Conservation (phyloP, 2,113 vertebrate genomes). For the Cercopithecus mona region DNA sequence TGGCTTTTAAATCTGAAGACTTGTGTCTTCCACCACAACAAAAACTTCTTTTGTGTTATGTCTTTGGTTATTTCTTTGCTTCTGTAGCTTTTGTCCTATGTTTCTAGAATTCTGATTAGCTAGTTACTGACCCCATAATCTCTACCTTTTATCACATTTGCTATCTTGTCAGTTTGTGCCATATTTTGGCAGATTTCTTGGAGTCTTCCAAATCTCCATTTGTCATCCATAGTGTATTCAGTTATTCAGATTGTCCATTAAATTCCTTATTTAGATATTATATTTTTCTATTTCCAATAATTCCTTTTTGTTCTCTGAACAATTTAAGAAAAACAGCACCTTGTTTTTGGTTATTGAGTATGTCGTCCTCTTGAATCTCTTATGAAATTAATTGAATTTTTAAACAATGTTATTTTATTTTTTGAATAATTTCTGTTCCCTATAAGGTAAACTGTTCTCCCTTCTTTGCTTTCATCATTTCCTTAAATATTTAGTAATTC, state of each 20-base stretch:
- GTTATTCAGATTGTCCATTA: slow-evolving; percentile 2
- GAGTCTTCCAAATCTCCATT: neutral
- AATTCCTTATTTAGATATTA: slow-evolving; percentile 42
- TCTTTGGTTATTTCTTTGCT: slow-evolving; percentile 39
- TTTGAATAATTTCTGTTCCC: slow-evolving; percentile 38
- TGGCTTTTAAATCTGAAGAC: neutral
- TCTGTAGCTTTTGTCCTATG: neutral
- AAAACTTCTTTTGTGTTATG: slow-evolving; percentile 29
- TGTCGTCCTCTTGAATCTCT: slow-evolving; percentile 44
- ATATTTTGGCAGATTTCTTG: slow-evolving; percentile 11
- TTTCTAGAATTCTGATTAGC: neutral
- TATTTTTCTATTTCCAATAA: slow-evolving; percentile 53
- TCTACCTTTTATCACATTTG: neutral
- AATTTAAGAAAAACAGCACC: slow-evolving; percentile 38
- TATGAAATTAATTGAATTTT: slow-evolving; percentile 42
- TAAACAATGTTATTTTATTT: slow-evolving; percentile 25
- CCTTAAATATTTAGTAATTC: slow-evolving; percentile 53
- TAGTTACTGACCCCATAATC: neutral
- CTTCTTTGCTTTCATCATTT: neutral
- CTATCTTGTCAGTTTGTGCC: neutral
- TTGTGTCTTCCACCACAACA: neutral
- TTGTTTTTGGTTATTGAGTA: slow-evolving; percentile 45
- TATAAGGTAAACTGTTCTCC: neutral
- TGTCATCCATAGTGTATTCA: neutral
- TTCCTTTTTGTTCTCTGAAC: slow-evolving; percentile 6